These are phyloP conservation scores for Hemicordylus capensis DNA, from an alignment of 2,113 vertebrate genomes.

Conservation along the genomic window DNA sequence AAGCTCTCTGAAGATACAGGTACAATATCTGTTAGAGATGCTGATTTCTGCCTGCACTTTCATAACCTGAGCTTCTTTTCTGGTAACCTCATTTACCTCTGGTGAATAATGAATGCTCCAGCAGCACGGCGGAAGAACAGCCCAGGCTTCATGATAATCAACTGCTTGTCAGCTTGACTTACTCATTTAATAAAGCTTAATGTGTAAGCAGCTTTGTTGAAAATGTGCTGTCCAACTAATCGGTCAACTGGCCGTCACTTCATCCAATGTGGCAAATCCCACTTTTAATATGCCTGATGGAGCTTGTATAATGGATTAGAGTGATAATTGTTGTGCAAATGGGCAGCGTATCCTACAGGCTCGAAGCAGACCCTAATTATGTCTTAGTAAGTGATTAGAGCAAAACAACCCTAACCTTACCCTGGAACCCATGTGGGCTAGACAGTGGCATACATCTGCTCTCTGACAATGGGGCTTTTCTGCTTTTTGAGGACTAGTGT, in stretches of 20 bases:
- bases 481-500: background rate
- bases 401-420: slow-evolving; percentile 39
- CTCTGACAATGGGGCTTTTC: background rate
- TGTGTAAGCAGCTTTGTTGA: slow-evolving; percentile 78
- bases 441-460: background rate
- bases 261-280: slow-evolving; percentile 76
- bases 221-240: slow-evolving; percentile 69
- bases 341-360: slow-evolving; percentile 32
- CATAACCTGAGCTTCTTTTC: slow-evolving; percentile 52
- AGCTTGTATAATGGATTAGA: slow-evolving; percentile 69
- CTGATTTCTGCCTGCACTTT: slow-evolving; percentile 45
- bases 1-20: background rate
- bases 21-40: background rate
- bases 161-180: slow-evolving; percentile 63
- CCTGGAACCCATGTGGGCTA: background rate
- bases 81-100: slow-evolving; percentile 40
- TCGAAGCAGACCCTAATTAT: slow-evolving; percentile 66
- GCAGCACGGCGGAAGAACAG: slow-evolving; percentile 33
- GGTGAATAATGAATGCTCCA: slow-evolving; percentile 47
- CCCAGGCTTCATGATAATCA: slow-evolving; percentile 65
- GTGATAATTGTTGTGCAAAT: slow-evolving; percentile 61
- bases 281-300: slow-evolving; percentile 76
- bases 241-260: slow-evolving; percentile 53
- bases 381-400: slow-evolving; percentile 47
- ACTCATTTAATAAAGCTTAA: slow-evolving; percentile 79